These are phyloP conservation scores for Chloroclysta siterata DNA, from an alignment of 2,888 invertebrate genomes.

Conservation along the genomic window DNA sequence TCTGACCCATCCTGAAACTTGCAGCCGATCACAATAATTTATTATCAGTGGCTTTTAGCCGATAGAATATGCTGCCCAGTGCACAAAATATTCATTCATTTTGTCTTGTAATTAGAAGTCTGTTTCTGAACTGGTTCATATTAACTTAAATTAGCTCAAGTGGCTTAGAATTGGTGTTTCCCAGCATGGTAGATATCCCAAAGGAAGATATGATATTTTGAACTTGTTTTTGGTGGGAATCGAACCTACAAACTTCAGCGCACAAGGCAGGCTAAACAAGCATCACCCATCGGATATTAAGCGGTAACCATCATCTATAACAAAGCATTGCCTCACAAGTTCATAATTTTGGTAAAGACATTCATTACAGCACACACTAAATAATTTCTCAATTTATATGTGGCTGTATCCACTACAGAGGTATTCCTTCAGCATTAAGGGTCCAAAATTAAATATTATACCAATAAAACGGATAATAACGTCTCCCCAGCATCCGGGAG, in stretches of 20 bases:
- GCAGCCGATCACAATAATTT: constrained; percentile 83
- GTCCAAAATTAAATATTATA: constrained; percentile 84
- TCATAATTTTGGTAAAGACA: constrained; percentile 33
- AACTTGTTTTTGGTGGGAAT: too few species aligned
- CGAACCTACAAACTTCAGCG: too few species aligned
- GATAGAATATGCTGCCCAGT: constrained; percentile 42
- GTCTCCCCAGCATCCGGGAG: constrained; percentile 77
- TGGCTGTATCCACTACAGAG: constrained; percentile 54
- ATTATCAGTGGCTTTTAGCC: constrained; percentile 58
- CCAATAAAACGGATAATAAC: constrained; percentile 84
- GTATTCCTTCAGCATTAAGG: constrained; percentile 54
- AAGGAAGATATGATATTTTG: too few species aligned
- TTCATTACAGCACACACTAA: constrained; percentile 50
- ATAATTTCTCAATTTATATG: constrained; percentile 81
- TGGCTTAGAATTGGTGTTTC: too few species aligned
- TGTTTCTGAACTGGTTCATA: neutral
- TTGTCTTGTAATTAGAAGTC: constrained; percentile 11
- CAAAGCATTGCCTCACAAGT: too few species aligned
- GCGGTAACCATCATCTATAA: too few species aligned
- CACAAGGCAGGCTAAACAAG: too few species aligned
- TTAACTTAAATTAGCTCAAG: too few species aligned
- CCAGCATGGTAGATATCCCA: too few species aligned
- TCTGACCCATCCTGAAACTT: constrained; percentile 83
- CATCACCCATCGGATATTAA: too few species aligned
- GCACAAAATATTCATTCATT: constrained; percentile 40